phyloP scores from a whole-genome alignment of 2,888 invertebrate genomes.

The Pyrochroa serraticornis region DNA sequence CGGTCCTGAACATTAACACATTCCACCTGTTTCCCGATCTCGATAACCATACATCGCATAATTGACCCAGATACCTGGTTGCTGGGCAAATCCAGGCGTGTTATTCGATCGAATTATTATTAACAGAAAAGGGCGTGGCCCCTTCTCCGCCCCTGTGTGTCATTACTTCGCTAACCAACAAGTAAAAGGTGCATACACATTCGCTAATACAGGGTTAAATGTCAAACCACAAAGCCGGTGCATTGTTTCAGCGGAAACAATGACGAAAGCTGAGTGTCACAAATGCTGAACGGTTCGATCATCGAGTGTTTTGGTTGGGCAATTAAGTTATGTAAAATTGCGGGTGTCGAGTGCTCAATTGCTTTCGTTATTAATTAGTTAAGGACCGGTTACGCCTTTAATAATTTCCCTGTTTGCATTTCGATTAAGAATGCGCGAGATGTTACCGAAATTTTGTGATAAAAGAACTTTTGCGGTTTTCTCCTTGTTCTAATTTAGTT shows the following conservation, averaged over 20 bases:
- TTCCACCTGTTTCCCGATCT: background rate
- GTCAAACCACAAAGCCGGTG: conserved; percentile 7
- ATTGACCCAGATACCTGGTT: conserved; percentile 8
- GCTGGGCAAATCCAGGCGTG: background rate
- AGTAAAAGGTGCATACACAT: conserved; percentile 20
- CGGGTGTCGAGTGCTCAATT: background rate
- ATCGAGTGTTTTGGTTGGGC: too few species aligned
- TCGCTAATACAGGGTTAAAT: conserved; percentile 18
- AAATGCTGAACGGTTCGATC: background rate
- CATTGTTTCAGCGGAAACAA: conserved; percentile 15
- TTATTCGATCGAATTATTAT: background rate
- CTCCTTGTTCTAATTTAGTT: too few species aligned
- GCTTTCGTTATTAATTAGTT: background rate
- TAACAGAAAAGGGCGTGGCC: conserved; percentile 11
- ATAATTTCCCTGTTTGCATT: too few species aligned
- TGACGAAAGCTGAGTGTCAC: background rate
- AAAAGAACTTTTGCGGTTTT: too few species aligned
- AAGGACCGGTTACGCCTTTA: conserved; percentile 7
- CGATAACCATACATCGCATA: conserved; percentile 10
- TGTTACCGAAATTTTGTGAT: too few species aligned
- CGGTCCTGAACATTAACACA: background rate
- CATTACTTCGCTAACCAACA: conserved; percentile 5
- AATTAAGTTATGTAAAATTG: conserved; percentile 3
- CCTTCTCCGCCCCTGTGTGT: conserved; percentile 14
- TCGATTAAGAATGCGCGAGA: too few species aligned